Evolutionary conservation across 2,797 vertebrate species (phyloP).

Genomic region (Falco rusticolus): DNA sequence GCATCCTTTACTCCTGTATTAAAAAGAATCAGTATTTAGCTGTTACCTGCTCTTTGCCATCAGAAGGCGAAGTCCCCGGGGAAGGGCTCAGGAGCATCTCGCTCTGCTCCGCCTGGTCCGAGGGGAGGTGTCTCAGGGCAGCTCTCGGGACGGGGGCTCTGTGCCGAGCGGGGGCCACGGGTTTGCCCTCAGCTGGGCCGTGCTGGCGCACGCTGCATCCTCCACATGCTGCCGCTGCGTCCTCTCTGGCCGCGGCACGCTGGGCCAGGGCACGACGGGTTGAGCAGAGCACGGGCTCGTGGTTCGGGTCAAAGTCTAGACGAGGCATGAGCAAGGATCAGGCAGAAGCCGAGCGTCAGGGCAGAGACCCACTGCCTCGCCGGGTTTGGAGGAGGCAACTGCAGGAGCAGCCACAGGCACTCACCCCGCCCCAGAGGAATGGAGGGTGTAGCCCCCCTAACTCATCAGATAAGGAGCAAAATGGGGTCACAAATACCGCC

Average conservation of each 20-base stretch:
- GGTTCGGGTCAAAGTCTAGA: background rate
- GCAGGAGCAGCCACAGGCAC: background rate
- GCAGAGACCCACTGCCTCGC: background rate
- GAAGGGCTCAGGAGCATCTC: background rate
- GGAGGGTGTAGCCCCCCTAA: background rate
- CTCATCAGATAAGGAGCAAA: background rate
- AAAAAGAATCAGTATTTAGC: background rate
- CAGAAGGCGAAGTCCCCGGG: background rate
- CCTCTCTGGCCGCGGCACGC: rapidly evolving
- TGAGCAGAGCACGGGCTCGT: rapidly evolving
- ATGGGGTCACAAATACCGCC: background rate
- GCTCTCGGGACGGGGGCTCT: too few species aligned
- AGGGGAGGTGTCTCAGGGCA: background rate
- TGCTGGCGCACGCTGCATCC: background rate
- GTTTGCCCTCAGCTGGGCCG: background rate
- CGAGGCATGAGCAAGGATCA: rapidly evolving
- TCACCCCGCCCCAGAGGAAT: background rate
- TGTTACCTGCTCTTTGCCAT: background rate
- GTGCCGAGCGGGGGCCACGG: background rate
- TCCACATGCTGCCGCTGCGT: background rate
- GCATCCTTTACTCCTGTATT: background rate
- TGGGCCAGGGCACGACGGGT: rapidly evolving
- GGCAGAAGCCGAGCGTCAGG: rapidly evolving
- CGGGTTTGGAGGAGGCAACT: background rate
- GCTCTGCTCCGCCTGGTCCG: rapidly evolving